These are phyloP conservation scores for Cheilosia impressa DNA, from an alignment of 2,888 invertebrate genomes.

Conservation along the genomic window DNA sequence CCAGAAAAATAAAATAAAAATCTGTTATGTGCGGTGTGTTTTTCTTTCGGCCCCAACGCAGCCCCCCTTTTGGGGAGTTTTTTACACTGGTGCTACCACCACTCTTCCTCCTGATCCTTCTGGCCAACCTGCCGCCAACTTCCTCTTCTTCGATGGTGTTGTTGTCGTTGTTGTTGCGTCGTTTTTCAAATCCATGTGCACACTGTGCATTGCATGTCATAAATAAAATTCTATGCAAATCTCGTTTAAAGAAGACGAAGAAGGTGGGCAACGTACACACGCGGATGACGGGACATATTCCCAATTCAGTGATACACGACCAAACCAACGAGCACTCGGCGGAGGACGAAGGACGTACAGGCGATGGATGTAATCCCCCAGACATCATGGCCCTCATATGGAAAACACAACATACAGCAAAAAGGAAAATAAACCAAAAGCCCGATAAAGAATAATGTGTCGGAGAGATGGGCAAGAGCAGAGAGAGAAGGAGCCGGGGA, in stretches of 20 bases:
- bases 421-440: constrained; percentile 4
- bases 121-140: constrained; percentile 33
- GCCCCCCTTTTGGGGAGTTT: constrained; percentile 32
- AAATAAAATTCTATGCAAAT: constrained; percentile 75
- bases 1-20: constrained; percentile 23
- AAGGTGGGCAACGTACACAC: constrained; percentile 36
- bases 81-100: constrained; percentile 5
- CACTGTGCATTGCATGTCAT: constrained; percentile 71
- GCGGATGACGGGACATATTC: constrained; percentile 65
- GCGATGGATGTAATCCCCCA: constrained; percentile 66
- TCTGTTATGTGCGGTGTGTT: constrained; percentile 72
- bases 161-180: constrained; percentile 20
- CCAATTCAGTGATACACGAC: constrained; percentile 65
- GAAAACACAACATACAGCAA: constrained; percentile 47
- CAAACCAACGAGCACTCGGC: constrained; percentile 4
- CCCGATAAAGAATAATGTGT: constrained; percentile 53
- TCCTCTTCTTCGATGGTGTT: constrained; percentile 23
- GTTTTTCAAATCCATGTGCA: constrained; percentile 58
- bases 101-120: constrained; percentile 14
- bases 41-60: constrained; percentile 39
- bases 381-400: constrained; percentile 62
- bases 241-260: constrained; percentile 55
- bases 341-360: constrained; percentile 6
- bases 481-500: no score
- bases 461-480: neutral